Evolutionary conservation across 2,797 vertebrate species (phyloP), one percentile per base, ranked within the genome.

Genomic region (Gobio occitaniae): DNA sequence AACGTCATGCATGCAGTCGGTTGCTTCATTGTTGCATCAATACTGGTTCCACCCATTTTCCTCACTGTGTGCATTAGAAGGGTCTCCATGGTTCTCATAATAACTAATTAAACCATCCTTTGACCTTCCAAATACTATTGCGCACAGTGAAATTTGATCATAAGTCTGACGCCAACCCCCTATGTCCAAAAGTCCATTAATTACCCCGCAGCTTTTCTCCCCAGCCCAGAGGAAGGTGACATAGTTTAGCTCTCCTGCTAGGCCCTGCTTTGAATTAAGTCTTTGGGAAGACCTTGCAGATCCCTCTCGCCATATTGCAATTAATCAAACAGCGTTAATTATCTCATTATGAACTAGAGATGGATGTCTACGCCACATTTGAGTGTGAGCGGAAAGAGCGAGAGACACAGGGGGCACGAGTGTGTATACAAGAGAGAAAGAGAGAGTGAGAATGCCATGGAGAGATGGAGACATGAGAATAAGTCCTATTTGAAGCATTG

Each of bases 301-400:
- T 93, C 92, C 92, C 82, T 80, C 65, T 87, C 88, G 88, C 90
- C 90, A 86, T 87, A 85, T 82, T 86, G 89, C 90, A 91, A 93
- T 94, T 91, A 94, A 94, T 94, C 91, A 92, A 89, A 92, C 83
- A 89, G 88, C 82, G 87, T 91, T 94, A 93, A 94, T 93, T 92
- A 94, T 93, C 91, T 93, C 86, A 92, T 92, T 91, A 91, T 88
- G 86, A 91, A 91, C 90, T 76, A 68, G 86, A 87, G 88, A 89
- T 91, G 82, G 88, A 91, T 88, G 80, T 81, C 89, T 86, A 88
- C 13, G 36, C 68, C 81, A 86, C 36, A 83, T 86, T 87, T 84
- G 86, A 89, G 76, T 80, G 70, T 84, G 79, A 83, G 77, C 41
- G 69, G 79, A 78, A 86, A 44, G 68, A 81, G 25, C 4, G 12